Evolutionary conservation across 2,888 invertebrate genomes (phyloP).

Genomic region (Tinea trinotella): DNA sequence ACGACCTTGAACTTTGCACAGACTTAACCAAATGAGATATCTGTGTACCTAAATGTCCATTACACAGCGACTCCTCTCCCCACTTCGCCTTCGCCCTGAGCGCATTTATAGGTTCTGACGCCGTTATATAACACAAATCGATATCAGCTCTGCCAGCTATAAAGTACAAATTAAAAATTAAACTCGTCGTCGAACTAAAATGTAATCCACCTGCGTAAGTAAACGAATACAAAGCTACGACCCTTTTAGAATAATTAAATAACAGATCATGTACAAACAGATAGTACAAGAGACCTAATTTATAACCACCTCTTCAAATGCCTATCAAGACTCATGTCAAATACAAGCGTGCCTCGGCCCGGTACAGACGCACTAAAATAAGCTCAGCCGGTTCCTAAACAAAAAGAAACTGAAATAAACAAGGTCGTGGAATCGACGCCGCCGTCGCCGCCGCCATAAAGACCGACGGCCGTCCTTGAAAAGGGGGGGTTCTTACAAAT

Average conservation of each 20-base stretch:
- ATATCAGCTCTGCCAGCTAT: neutral
- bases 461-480: conserved; percentile 73
- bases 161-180: neutral
- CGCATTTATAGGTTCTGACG: neutral
- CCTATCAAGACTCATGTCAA: conserved; percentile 32
- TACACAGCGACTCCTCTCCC: neutral
- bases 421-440: conserved; percentile 72
- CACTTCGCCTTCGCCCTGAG: neutral
- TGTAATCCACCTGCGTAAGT: conserved; percentile 3
- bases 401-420: conserved; percentile 73
- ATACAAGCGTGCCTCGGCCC: conserved; percentile 48
- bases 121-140: neutral
- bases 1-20: conserved; percentile 64
- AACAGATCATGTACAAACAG: conserved; percentile 1
- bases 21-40: conserved; percentile 51
- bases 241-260: conserved; percentile 6
- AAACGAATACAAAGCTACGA: neutral
- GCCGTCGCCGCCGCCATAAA: conserved; percentile 70
- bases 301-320: conserved; percentile 32
- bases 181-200: neutral
- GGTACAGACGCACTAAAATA: conserved; percentile 60
- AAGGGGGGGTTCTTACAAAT: conserved; percentile 72
- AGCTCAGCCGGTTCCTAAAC: conserved; percentile 68
- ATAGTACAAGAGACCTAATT: neutral
- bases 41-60: conserved; percentile 6